Conservation (phyloP, 2,888 invertebrate genomes). For the Ectobius pallidus region DNA sequence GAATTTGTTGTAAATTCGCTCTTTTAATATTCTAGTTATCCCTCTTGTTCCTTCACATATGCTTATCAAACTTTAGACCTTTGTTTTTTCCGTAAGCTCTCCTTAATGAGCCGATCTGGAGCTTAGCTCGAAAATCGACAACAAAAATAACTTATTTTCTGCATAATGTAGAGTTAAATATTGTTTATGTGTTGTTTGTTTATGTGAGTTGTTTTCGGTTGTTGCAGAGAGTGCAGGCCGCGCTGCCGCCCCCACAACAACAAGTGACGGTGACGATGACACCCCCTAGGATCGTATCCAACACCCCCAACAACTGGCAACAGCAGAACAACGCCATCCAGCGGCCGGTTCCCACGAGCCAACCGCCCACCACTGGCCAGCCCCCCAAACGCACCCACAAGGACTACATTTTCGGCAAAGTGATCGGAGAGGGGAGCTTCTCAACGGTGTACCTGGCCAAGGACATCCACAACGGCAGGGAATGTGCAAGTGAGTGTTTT, state of each 20-base stretch:
- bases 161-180: too few relatives aligned
- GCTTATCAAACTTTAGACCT: too few relatives aligned
- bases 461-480: conserved; percentile 85
- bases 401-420: conserved; percentile 94
- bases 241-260: neutral
- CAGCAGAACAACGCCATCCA: neutral
- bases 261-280: conserved; percentile 31
- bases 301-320: conserved; percentile 45
- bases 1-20: too few relatives aligned
- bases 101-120: too few relatives aligned
- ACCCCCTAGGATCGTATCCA: conserved; percentile 52
- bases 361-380: conserved; percentile 34
- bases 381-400: conserved; percentile 74
- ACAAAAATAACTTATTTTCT: too few relatives aligned
- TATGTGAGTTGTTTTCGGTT: neutral
- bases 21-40: too few relatives aligned
- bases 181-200: too few relatives aligned
- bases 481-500: conserved; percentile 90
- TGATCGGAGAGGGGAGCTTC: conserved; percentile 97
- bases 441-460: conserved; percentile 94
- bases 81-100: too few relatives aligned
- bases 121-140: too few relatives aligned
- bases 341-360: neutral
- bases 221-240: conserved; percentile 16
- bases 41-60: too few relatives aligned